Conservation (phyloP, 35 echinoderm and acorn worm species). For the Apostichopus parvimensis region DNA sequence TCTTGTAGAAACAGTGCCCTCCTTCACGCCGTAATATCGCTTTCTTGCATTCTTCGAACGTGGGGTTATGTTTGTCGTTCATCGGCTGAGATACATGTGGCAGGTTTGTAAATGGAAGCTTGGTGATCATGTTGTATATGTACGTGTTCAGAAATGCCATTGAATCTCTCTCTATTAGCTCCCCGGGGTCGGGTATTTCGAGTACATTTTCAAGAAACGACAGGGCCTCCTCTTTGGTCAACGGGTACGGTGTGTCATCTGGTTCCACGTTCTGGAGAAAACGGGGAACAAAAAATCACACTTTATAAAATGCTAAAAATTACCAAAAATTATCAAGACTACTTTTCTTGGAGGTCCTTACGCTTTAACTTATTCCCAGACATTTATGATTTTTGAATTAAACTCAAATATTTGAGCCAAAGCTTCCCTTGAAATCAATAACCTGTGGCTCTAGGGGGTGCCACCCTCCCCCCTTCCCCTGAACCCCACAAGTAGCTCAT, state of each 20-base stretch:
- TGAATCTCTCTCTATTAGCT: not conserved
- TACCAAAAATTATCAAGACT: no score
- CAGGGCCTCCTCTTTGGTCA: not conserved
- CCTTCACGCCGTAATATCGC: not conserved
- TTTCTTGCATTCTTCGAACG: conserved; percentile 7
- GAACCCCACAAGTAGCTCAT: no score
- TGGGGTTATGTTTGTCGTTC: not conserved
- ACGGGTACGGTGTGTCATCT: not conserved
- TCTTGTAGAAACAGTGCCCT: conserved; percentile 44
- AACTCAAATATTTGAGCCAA: no score
- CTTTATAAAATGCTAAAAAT: no score
- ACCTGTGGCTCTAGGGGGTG: no score
- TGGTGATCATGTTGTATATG: not conserved
- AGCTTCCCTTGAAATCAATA: no score
- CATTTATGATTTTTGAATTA: no score
- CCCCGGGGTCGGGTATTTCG: not conserved
- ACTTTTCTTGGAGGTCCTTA: no score
- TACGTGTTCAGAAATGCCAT: conserved; percentile 5
- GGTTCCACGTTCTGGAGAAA: not conserved
- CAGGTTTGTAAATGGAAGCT: conserved; percentile 15
- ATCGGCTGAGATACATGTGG: not conserved
- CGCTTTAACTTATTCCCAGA: no score
- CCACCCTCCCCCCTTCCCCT: no score
- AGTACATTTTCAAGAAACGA: not conserved
- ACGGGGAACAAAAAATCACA: no score